Evolutionary conservation across 2,113 vertebrate species (phyloP), one percentile per base, ranked within the genome.

Genomic region (Henicopernis longicauda): DNA sequence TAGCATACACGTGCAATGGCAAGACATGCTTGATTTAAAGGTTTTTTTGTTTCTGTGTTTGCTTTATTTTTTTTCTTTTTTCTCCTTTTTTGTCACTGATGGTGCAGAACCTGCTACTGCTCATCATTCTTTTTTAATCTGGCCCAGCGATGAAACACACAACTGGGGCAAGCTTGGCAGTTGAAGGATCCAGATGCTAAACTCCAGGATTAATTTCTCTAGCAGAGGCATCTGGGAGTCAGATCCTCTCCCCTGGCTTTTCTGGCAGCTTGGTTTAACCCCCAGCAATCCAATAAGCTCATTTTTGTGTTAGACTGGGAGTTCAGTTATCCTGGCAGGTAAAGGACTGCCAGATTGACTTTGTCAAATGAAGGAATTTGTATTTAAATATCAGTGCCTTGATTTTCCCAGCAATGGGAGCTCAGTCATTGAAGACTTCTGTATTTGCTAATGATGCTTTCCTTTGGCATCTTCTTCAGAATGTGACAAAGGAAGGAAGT

Each of bases 181-280:
- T 98, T 98, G 95, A 97, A 97, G 80, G 94, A 96, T 98, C 97
- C 98, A 98, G 98, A 98, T 98, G 98, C 97, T 98, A 97, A 98
- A 95, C 97, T 98, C 96, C 93, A 98, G 97, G 98, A 98, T 98
- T 98, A 98, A 98, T 98, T 98, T 98, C 95, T 93, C 90, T 94
- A 97, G 90, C 77, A 57, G 58, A 94, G 94, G 74, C 98, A 93
- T 97, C 84, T 97, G 98, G 98, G 98, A 98, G 84, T 94, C 82
- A 97, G 78, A 66, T 97, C 58, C 81, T 97, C 77, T 97, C 73
- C 71, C 82, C 70, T 88, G 82, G 82, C 77, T 96, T 97, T 96
- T 32, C 87, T 97, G 89, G 86, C 91, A 95, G 96, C 76, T 88
- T 87, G 50, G 10, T 90, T 98, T 98, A 98, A 98, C 97, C 83